Conservation (phyloP, 2,113 vertebrate species). For the Trogon surrucura region DNA sequence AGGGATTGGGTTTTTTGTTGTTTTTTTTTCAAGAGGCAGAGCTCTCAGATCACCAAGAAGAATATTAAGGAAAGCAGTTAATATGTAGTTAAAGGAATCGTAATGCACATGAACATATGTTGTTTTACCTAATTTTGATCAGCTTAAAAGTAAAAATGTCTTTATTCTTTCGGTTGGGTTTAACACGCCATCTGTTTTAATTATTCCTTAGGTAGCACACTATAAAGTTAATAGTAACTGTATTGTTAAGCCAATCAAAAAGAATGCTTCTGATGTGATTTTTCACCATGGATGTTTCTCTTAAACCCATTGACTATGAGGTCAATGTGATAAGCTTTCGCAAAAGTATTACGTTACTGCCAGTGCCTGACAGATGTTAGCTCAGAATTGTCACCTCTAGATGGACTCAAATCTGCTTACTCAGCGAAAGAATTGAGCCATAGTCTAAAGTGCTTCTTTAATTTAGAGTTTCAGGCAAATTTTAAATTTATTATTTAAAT, state of each 20-base stretch:
- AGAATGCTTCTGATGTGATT: conserved; percentile 19
- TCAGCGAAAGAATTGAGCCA: conserved; percentile 26
- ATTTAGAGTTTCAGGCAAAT: not conserved
- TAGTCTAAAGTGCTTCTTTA: not conserved
- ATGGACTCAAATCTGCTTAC: conserved; percentile 36
- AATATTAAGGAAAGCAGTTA: conserved; percentile 63
- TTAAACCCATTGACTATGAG: conserved; percentile 26
- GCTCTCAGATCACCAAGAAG: conserved; percentile 57
- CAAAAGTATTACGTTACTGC: conserved; percentile 10
- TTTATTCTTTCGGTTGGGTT: conserved; percentile 59
- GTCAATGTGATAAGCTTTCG: conserved; percentile 56
- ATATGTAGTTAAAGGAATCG: conserved; percentile 64
- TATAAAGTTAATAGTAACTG: conserved; percentile 73
- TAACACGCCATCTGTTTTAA: conserved; percentile 79
- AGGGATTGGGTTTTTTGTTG: not conserved
- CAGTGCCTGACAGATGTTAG: conserved; percentile 22
- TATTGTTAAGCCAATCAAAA: conserved; percentile 50
- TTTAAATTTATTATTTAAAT: not conserved
- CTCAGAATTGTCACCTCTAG: conserved; percentile 20
- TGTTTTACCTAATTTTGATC: conserved; percentile 76
- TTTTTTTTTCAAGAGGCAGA: not conserved
- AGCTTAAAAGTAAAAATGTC: conserved; percentile 73
- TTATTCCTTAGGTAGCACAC: conserved; percentile 74
- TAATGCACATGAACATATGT: conserved; percentile 76
- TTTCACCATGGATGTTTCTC: conserved; percentile 20